Conservation (phyloP, 2,888 invertebrate species). For the Priocnemis perturbator region DNA sequence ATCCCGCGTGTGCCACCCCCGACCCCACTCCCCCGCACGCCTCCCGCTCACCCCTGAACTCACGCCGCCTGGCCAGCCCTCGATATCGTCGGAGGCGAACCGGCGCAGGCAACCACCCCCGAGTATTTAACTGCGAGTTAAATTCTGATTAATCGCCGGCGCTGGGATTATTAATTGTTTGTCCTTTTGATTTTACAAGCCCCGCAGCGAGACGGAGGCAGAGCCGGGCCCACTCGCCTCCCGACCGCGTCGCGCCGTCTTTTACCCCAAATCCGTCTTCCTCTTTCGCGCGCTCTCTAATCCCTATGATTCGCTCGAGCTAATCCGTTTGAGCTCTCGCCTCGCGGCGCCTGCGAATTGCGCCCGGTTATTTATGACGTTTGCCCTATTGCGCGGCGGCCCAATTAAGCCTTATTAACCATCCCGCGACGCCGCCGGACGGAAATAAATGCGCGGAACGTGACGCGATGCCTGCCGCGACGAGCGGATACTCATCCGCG, state of each 20-base stretch:
- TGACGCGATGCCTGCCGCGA: too few relatives aligned
- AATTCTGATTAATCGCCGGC: conserved; percentile 73
- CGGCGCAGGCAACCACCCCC: conserved; percentile 28
- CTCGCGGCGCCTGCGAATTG: too few relatives aligned
- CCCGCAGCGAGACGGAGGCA: conserved; percentile 36
- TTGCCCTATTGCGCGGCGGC: conserved; percentile 14
- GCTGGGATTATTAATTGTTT: conserved; percentile 72
- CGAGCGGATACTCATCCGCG: too few relatives aligned
- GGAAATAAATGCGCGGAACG: too few relatives aligned
- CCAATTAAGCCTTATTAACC: conserved; percentile 32
- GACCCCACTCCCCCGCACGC: conserved; percentile 33
- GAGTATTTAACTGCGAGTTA: conserved; percentile 70
- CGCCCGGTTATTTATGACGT: conserved; percentile 41
- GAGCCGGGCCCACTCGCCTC: conserved; percentile 12
- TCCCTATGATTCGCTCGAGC: conserved; percentile 74
- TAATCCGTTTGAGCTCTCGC: conserved; percentile 62
- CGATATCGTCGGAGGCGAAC: conserved; percentile 27
- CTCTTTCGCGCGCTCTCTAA: conserved; percentile 58
- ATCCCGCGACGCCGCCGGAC: too few relatives aligned
- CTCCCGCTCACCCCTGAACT: conserved; percentile 18
- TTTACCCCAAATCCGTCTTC: conserved; percentile 13
- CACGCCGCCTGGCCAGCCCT: conserved; percentile 23
- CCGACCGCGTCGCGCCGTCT: conserved; percentile 4
- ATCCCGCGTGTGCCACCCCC: conserved; percentile 57
- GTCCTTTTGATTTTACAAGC: conserved; percentile 72